These are phyloP conservation scores for Plutella xylostella DNA, from an alignment of 2,888 invertebrate species.

Conservation along the genomic window DNA sequence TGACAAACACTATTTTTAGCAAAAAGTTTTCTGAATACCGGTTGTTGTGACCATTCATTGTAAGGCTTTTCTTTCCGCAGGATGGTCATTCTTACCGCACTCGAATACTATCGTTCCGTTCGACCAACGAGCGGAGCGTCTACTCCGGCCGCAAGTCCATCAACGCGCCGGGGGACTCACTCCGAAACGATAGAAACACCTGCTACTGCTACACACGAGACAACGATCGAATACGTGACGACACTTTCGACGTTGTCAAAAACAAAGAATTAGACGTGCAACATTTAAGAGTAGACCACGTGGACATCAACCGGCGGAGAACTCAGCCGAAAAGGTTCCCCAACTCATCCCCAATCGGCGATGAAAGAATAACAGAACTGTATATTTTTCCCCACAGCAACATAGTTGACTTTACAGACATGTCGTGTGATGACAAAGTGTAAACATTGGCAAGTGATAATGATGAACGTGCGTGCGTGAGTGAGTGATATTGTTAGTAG, in stretches of 20 bases:
- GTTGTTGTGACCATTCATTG: too few species aligned
- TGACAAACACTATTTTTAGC: not conserved
- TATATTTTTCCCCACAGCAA: constrained; percentile 62
- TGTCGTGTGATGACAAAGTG: constrained; percentile 55
- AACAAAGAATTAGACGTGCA: constrained; percentile 29
- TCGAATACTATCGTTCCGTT: constrained; percentile 52
- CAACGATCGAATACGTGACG: constrained; percentile 28
- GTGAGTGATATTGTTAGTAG: not conserved
- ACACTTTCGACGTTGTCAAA: constrained; percentile 34
- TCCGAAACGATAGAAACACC: constrained; percentile 28
- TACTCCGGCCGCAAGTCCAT: constrained; percentile 49
- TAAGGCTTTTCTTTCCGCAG: too few species aligned
- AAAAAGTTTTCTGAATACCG: too few species aligned
- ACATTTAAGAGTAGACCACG: constrained; percentile 23
- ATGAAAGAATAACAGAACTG: constrained; percentile 54
- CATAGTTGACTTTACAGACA: constrained; percentile 57
- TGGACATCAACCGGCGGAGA: constrained; percentile 26
- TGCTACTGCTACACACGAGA: constrained; percentile 8
- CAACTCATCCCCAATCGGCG: constrained; percentile 37
- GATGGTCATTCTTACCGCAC: constrained; percentile 59
- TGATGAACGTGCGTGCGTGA: not conserved
- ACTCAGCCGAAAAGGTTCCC: constrained; percentile 21
- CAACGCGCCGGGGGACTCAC: constrained; percentile 35
- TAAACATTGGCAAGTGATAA: constrained; percentile 29
- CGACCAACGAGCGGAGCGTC: constrained; percentile 48